These are phyloP conservation scores for Atrina japonica DNA, from an alignment of 2,888 invertebrate genomes.

Conservation along the genomic window DNA sequence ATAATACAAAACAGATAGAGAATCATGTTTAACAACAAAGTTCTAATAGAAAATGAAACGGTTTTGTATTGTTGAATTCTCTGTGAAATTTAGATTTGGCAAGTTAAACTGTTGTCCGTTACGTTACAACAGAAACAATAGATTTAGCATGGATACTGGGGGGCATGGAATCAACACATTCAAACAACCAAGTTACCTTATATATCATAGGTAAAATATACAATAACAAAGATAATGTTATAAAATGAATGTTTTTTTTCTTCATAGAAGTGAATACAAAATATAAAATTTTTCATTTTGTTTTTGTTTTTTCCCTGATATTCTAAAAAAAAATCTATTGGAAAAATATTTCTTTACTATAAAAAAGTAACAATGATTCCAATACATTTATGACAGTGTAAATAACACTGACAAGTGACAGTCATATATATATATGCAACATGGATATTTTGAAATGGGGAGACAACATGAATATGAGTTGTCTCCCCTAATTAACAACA, in stretches of 20 bases:
- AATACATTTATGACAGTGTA: slow-evolving; percentile 1
- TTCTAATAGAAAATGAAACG: too few species aligned
- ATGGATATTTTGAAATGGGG: slow-evolving; percentile 5
- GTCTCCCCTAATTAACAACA: slow-evolving; percentile 1
- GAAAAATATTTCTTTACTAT: slow-evolving; percentile 44
- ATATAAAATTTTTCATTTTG: slow-evolving; percentile 37
- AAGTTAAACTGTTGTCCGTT: background rate
- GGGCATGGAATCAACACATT: background rate
- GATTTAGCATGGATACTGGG: background rate
- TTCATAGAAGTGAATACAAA: slow-evolving; percentile 41
- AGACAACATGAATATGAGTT: slow-evolving; percentile 16
- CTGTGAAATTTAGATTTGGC: background rate
- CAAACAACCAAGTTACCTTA: background rate
- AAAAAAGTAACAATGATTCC: slow-evolving; percentile 29
- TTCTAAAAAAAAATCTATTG: slow-evolving; percentile 45
- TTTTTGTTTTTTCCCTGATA: slow-evolving; percentile 48
- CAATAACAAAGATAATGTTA: slow-evolving; percentile 7
- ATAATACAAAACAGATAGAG: too few species aligned
- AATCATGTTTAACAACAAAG: too few species aligned
- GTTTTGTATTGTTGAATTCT: too few species aligned
- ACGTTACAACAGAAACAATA: too few species aligned
- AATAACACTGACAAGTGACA: slow-evolving; percentile 5
- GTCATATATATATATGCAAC: slow-evolving; percentile 5
- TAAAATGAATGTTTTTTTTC: slow-evolving; percentile 11
- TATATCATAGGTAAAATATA: slow-evolving; percentile 11